phyloP scores from a whole-genome alignment of 92 coral and sea anemone genomes.

The Blastomussa wellsi region DNA sequence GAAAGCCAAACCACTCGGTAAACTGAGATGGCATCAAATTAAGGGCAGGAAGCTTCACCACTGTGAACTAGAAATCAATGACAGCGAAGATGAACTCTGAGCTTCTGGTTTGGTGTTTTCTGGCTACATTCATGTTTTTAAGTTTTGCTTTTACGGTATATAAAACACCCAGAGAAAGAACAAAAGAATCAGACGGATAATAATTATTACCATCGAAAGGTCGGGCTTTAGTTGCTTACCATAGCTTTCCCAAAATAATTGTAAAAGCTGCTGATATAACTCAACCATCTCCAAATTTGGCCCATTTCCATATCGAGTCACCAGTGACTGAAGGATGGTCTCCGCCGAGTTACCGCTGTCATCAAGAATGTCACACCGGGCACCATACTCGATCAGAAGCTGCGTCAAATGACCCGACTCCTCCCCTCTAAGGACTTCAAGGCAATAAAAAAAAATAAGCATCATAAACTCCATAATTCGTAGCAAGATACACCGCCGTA shows the following conservation, averaged over 20 bases:
- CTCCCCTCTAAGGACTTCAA: slow-evolving; percentile 73
- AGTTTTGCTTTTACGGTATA: no score
- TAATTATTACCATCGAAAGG: not conserved
- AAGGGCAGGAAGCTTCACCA: no score
- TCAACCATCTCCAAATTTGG: slow-evolving; percentile 60
- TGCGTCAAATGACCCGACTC: slow-evolving; percentile 68
- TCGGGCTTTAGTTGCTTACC: slow-evolving; percentile 17
- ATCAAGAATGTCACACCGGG: slow-evolving; percentile 70
- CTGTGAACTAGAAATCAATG: no score
- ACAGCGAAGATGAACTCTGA: no score
- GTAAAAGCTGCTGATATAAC: slow-evolving; percentile 62
- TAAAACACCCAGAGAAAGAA: no score
- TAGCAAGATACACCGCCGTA: no score
- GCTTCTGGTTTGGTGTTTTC: no score
- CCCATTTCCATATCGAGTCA: slow-evolving; percentile 68
- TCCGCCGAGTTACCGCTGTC: slow-evolving; percentile 70
- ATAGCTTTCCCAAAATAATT: slow-evolving; percentile 68
- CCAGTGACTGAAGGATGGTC: slow-evolving; percentile 65
- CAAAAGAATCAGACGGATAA: no score
- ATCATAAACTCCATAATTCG: not conserved
- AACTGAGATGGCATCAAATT: no score
- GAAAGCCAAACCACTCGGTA: no score
- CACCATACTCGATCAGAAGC: slow-evolving; percentile 88
- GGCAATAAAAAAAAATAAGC: not conserved
- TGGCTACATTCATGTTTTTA: no score